These are phyloP conservation scores for Salvator merianae DNA, from an alignment of 2,113 vertebrate genomes.

Conservation along the genomic window DNA sequence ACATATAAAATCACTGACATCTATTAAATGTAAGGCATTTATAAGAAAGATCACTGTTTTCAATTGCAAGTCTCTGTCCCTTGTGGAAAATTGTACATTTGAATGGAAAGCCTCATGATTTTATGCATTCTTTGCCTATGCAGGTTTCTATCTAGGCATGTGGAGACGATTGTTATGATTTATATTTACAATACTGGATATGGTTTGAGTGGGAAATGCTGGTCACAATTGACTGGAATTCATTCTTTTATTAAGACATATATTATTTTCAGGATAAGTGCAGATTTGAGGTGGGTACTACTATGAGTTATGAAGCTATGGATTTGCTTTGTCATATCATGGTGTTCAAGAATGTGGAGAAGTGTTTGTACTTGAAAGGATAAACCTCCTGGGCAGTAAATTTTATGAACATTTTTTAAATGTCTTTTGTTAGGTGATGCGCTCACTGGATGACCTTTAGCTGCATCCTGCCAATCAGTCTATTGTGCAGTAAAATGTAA, in stretches of 20 bases:
- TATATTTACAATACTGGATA: slow-evolving; percentile 46
- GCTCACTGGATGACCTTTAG: too few species aligned
- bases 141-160: slow-evolving; percentile 26
- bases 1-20: background rate
- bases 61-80: too few species aligned
- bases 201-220: slow-evolving; percentile 42
- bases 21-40: background rate
- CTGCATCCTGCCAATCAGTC: too few species aligned
- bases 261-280: background rate
- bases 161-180: slow-evolving; percentile 33
- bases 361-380: background rate
- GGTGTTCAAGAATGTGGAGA: background rate
- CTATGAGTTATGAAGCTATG: slow-evolving; percentile 6
- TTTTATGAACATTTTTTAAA: too few species aligned
- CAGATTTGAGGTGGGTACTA: too few species aligned
- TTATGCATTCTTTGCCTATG: slow-evolving; percentile 29
- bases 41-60: slow-evolving; percentile 11
- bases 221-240: slow-evolving; percentile 41
- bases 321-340: background rate
- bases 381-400: background rate
- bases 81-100: too few species aligned
- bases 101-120: slow-evolving; percentile 32
- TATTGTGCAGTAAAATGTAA: too few species aligned
- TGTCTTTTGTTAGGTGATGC: too few species aligned
- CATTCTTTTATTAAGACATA: slow-evolving; percentile 47